These are phyloP conservation scores for Rhodophaea formosa DNA, from an alignment of 2,888 invertebrate species.

Conservation along the genomic window DNA sequence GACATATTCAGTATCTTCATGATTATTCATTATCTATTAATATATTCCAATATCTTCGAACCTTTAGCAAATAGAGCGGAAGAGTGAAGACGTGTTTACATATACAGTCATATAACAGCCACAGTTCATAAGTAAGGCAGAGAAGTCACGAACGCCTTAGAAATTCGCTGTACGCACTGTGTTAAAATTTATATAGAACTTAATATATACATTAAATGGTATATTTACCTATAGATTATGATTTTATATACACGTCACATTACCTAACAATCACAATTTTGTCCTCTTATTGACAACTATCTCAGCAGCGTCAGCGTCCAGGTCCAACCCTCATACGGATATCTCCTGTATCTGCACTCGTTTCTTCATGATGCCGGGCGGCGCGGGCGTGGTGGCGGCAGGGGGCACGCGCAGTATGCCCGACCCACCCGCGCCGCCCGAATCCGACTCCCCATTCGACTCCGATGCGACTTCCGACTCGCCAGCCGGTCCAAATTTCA, in stretches of 20 bases:
- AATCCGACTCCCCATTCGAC: constrained; percentile 64
- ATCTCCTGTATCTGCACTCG: constrained; percentile 96
- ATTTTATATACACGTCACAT: constrained; percentile 42
- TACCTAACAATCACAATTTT: constrained; percentile 59
- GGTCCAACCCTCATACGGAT: constrained; percentile 86
- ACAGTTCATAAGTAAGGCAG: constrained; percentile 37
- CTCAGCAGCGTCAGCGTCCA: constrained; percentile 64
- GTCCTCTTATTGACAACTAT: constrained; percentile 73
- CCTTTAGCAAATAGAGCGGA: constrained; percentile 41
- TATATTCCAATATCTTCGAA: constrained; percentile 40
- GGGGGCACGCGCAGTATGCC: constrained; percentile 75
- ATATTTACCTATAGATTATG: constrained; percentile 10
- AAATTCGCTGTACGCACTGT: constrained; percentile 38
- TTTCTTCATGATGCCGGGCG: constrained; percentile 91
- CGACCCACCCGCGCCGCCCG: constrained; percentile 65
- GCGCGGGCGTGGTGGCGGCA: constrained; percentile 77
- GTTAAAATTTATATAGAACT: constrained; percentile 25
- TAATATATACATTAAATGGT: constrained; percentile 30
- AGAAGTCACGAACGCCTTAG: constrained; percentile 39
- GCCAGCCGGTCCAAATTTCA: constrained; percentile 68
- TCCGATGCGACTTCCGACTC: constrained; percentile 72
- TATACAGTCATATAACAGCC: constrained; percentile 43
- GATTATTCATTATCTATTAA: constrained; percentile 28
- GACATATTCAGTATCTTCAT: constrained; percentile 2
- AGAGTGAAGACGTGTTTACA: constrained; percentile 39